Evolutionary conservation across 1,140 invertebrate species (phyloP).

Genomic region (Drosophila auraria): DNA sequence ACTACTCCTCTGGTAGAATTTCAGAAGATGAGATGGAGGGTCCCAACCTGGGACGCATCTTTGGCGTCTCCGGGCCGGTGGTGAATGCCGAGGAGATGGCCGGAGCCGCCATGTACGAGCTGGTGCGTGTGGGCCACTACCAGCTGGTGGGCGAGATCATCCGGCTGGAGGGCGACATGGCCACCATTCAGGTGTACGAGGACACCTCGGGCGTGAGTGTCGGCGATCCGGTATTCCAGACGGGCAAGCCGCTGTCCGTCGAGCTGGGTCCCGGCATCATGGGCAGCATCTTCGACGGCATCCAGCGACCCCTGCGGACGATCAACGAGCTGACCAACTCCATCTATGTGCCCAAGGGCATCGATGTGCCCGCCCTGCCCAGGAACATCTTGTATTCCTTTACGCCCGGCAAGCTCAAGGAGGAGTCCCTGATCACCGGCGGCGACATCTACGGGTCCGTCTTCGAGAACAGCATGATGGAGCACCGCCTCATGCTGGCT

Average conservation of each 20-base stretch:
- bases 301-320: slow-evolving; percentile 98
- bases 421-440: slow-evolving; percentile 97
- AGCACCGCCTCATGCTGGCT: slow-evolving; percentile 97
- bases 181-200: slow-evolving; percentile 99
- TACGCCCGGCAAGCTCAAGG: slow-evolving; percentile 91
- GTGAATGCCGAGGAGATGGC: slow-evolving; percentile 99
- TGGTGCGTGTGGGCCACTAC: slow-evolving; percentile 98
- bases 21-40: not conserved
- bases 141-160: slow-evolving; percentile 99
- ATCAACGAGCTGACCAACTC: slow-evolving; percentile 90
- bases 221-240: slow-evolving; percentile 98
- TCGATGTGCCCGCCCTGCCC: slow-evolving; percentile 96
- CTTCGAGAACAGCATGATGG: slow-evolving; percentile 97
- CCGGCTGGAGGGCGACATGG: slow-evolving; percentile 99
- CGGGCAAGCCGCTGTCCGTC: slow-evolving; percentile 97
- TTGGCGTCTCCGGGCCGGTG: slow-evolving; percentile 87
- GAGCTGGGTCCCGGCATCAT: slow-evolving; percentile 99
- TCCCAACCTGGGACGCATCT: not conserved
- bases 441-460: slow-evolving; percentile 98
- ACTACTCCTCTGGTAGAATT: not conserved
- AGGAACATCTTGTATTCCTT: slow-evolving; percentile 95
- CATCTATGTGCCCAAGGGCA: slow-evolving; percentile 98
- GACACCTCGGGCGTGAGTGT: slow-evolving; percentile 99
- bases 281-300: slow-evolving; percentile 99
- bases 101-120: slow-evolving; percentile 99